Percentiles rank a stretch among this genome's conserved stretches.
These are phyloP conservation scores for Diplazon laetatorius DNA, from an alignment of 2,888 invertebrate species.

Conservation along the genomic window DNA sequence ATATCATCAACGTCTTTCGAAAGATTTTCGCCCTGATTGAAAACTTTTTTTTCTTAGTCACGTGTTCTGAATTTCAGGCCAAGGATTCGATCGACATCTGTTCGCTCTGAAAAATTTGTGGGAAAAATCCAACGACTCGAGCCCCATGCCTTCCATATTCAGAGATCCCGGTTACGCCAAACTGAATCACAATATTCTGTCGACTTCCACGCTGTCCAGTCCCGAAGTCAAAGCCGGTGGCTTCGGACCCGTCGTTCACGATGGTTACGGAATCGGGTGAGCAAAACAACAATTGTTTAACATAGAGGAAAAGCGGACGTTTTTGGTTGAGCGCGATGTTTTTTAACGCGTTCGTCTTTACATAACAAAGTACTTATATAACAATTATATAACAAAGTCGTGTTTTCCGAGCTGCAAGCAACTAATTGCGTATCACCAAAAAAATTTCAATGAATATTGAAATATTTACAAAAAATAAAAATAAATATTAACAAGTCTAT, in stretches of 20 bases:
- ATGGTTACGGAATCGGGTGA: slow-evolving; percentile 97
- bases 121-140: slow-evolving; percentile 83
- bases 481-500: no score
- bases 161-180: slow-evolving; percentile 89
- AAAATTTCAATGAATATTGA: no score
- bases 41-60: background rate
- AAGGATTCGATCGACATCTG: slow-evolving; percentile 98
- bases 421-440: no score
- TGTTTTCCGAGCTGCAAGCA: no score
- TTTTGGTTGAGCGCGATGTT: no score
- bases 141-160: slow-evolving; percentile 86
- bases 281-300: background rate
- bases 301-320: no score
- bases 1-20: no score
- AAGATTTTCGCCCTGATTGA: no score
- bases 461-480: no score
- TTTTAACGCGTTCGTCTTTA: no score
- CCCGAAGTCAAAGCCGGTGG: slow-evolving; percentile 94
- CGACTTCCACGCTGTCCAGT: slow-evolving; percentile 96
- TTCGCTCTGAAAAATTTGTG: slow-evolving; percentile 92
- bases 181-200: slow-evolving; percentile 95
- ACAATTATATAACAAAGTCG: no score
- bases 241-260: slow-evolving; percentile 95
- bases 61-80: slow-evolving; percentile 84
- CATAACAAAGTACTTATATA: no score